Evolutionary conservation across 2,888 invertebrate genomes (phyloP), one percentile per base, ranked within the genome.

Genomic region (Sarcophaga subvicina): DNA sequence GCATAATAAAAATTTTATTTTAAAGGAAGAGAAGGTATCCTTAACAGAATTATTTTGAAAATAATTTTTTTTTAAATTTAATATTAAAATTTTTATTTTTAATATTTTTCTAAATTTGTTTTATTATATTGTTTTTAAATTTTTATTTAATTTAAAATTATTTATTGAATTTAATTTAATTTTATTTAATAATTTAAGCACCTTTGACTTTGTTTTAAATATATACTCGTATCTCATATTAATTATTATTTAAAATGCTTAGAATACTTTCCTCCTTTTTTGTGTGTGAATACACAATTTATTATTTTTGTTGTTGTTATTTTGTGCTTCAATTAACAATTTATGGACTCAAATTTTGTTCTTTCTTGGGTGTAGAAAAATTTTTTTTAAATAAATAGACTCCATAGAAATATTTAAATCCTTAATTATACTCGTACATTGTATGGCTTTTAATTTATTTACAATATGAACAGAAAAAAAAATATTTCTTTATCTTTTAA

Each of bases 261-360:
- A 70, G 69, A 78, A 78, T 62, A 78, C 76, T 77, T 67, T 49
- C 27, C 66, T 37, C 2, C 17, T 12, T 12, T 12, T 17, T 54
- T 17, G 4, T 5, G 5, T 54, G 12, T 5, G 5, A 14, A 54
- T 54, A 17, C 12, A 54, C 54, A 54, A 54, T 54, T 14, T 54
- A 54, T 54, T 54, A 4, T 17, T 54, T 1, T 37, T 37, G 10
- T 37, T 37, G 10, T 37, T 37, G 37, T 37, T 37, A 37, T 37
- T 10, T 37, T 37, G 37, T 37, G 37, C 37, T 37, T 37, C 37
- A 12, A 54, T 54, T 54, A 54, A 54, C 12, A 54, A 54, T 54
- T 54, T 54, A 54, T 14, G 17, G 4, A 12, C 54, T 54, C 4
- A 54, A 54, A 54, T 54, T 14, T 54, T 37, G 37, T 37, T 37